Evolutionary conservation across 2,113 vertebrate genomes (phyloP).

Genomic region (Oostethus manadensis): DNA sequence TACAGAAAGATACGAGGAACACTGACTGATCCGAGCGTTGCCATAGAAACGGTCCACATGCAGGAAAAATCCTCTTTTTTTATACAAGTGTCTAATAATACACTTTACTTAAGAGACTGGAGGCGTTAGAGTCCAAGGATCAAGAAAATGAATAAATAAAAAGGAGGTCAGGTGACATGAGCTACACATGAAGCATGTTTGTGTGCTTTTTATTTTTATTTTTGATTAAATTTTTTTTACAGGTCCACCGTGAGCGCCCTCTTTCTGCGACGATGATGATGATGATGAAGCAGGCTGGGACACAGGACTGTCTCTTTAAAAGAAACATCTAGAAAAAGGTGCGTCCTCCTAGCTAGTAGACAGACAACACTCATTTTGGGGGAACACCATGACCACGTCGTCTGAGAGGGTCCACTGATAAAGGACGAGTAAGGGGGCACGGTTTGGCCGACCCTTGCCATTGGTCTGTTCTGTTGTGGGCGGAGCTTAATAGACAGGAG

Average conservation of each 20-base stretch:
- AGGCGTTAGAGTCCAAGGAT: slow-evolving; percentile 25
- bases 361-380: slow-evolving; percentile 89
- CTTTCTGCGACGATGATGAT: background rate
- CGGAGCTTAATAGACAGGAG: background rate
- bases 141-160: slow-evolving; percentile 15
- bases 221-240: no score
- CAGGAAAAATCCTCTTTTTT: slow-evolving; percentile 76
- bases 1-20: slow-evolving; percentile 77
- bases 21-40: slow-evolving; percentile 90
- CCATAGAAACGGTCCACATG: slow-evolving; percentile 88
- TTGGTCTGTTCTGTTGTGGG: background rate
- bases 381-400: slow-evolving; percentile 86
- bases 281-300: slow-evolving; percentile 14
- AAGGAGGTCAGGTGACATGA: slow-evolving; percentile 1
- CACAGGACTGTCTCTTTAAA: slow-evolving; percentile 75
- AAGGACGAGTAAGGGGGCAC: slow-evolving; percentile 41
- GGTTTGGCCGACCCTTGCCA: background rate
- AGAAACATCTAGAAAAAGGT: slow-evolving; percentile 66
- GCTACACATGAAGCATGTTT: slow-evolving; percentile 22
- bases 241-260: no score
- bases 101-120: slow-evolving; percentile 96
- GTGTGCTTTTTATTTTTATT: slow-evolving; percentile 48
- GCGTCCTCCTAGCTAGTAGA: slow-evolving; percentile 91
- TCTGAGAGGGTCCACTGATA: slow-evolving; percentile 79
- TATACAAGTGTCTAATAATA: slow-evolving; percentile 83